Base-by-base conservation (phyloP, 2,888 invertebrate species). In the Tuta absoluta region DNA sequence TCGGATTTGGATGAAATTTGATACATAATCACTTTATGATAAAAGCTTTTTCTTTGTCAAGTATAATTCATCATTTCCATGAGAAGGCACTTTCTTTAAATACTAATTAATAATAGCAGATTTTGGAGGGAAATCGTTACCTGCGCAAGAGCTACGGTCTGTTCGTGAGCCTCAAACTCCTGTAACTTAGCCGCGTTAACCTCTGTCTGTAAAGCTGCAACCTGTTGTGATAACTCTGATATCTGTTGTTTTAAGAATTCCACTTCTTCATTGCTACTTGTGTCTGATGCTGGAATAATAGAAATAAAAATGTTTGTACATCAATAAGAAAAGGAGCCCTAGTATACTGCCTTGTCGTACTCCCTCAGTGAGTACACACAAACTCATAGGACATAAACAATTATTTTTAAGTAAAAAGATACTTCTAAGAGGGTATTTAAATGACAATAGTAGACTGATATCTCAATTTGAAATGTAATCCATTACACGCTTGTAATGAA, bases 111-210 rank as follows among this genome's bases (percentile, higher is more conserved):
- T n/a, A n/a, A n/a, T n/a, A n/a, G n/a, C n/a, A n/a, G n/a, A n/a
- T n/a, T n/a, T n/a, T n/a, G n/a, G n/a, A n/a, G n/a, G n/a, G n/a
- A 48, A 48, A 48, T 23, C 8, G 0, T 24, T 23, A 93, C 93
- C 87, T 93, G 93, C 7, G 91, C 84, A 12, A 93, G 73, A 14
- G 93, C 92, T 0, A 93, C 89, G 33, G 92, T 92, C 62, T 93
- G 91, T 75, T 95, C 95, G 45, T 94, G 94, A 0, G 95, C 94
- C 71, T 95, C 95, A 69, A 95, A 95, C 86, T 95, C 95, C 62
- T 93, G 93, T 49, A 95, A 87, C 57, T 93, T 92, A 0, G 94
- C 93, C 0, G 93, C 82, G 76, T 91, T 94, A 45, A 94, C 84
- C 74, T 95, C 95, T 0, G 95, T 93, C 80, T 95, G 95, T 19